Base-by-base conservation (phyloP, 2,888 invertebrate species). In the Drosophila robusta region DNA sequence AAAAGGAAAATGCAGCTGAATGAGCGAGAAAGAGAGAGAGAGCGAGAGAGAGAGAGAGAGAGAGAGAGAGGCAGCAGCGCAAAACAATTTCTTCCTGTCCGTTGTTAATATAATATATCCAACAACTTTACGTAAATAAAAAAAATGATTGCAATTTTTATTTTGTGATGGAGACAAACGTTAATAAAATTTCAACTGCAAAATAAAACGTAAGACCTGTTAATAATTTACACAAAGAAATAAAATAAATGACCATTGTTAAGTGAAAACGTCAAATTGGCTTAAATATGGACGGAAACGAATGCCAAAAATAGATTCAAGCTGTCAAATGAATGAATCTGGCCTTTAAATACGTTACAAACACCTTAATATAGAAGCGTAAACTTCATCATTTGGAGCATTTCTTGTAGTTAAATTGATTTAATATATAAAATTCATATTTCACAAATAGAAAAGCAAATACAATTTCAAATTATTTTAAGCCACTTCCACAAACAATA, bases 61-160 rank as follows among this genome's bases (percentile, higher is more conserved):
- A 12, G 34, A 2, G 9, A 9, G 29, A 8, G 8, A 29, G 8
- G 2, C 8, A 29, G 29, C 29, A 8, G 12, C 1, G 39, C 0
- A 5, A 16, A 44, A 55, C 22, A 12, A 38, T 50, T 45, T 38
- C 41, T 9, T 14, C 12, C 38, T 41, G 26, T 22, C 11, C 42
- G 51, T 36, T 52, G 34, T 47, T 74, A 75, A 72, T 65, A 72
- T 70, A 32, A 75, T 70, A 68, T 75, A 71, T 71, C 56, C 60
- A 71, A 65, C 55, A 47, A 60, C 67, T 77, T 68, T 64, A 50
- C 24, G 45, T 22, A 41, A 57, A 58, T 47, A 47, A 50, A 24
- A 44, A 41, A 62, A 56, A 56, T 75, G 49, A 75, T 62, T 73
- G 42, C 14, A 68, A 18, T 18, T 18, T 56, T 56, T 70, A 65